Evolutionary conservation across 2,797 vertebrate genomes (phyloP), one percentile per base, ranked within the genome.

Genomic region (Enteromius fasciolatus): DNA sequence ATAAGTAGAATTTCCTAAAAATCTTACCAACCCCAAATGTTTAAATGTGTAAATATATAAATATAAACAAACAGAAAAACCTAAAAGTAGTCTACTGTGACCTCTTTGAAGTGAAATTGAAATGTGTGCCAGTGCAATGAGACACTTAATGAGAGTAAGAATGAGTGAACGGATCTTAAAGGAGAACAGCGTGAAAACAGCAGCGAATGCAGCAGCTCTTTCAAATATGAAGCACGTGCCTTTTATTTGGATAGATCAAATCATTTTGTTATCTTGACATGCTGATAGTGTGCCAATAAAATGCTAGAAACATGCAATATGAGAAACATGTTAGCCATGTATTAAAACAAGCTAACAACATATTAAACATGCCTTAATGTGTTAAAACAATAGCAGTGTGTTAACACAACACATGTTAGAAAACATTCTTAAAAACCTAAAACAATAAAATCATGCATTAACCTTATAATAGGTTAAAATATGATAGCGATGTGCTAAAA

Each of bases 61-160:
- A n/a, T n/a, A n/a, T n/a, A n/a, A n/a, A n/a, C n/a, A n/a, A 77
- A 83, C 86, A 85, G 81, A 72, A 73, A 77, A 83, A 54, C 80
- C 57, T 23, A 5, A 68, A 87, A 80, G 80, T 83, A 63, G 59
- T 63, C 25, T 31, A 80, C 75, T 81, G 89, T 93, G 92, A 93
- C 90, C 92, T 93, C 86, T 93, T 93, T 92, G 83, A 90, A 88
- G 90, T 92, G 93, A 93, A 93, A 93, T 93, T 92, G 92, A 93
- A 94, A 92, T 89, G 83, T 85, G 83, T 84, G 73, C 66, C 73
- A 77, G 87, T 84, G 86, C 44, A 31, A 87, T 91, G 90, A 90
- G 39, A 78, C 91, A 82, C 90, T 84, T 82, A 85, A 85, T 86
- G 82, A 84, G 73, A 83, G 63, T 59, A 33, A 66, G 50, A 84